Conservation (phyloP, 2,888 invertebrate species). For the Baccha elongata region DNA sequence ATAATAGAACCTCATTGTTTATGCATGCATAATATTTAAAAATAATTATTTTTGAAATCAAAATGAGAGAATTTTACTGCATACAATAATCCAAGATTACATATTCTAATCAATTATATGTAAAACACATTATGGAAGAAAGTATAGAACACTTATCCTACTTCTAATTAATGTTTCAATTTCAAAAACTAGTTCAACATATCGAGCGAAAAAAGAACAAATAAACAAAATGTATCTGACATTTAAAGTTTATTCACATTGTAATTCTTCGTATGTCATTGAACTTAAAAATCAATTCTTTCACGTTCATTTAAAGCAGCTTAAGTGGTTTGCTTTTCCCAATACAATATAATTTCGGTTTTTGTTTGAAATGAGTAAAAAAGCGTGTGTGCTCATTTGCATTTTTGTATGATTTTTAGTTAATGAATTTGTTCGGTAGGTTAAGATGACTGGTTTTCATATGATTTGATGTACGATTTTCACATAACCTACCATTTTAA, state of each 20-base stretch:
- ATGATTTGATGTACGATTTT: no score
- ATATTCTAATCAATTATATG: no score
- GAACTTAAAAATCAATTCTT: constrained; percentile 68
- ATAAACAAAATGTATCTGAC: constrained; percentile 39
- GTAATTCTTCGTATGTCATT: constrained; percentile 61
- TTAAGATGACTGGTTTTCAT: no score
- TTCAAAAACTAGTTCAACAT: constrained; percentile 39
- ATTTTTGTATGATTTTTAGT: no score
- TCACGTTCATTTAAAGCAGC: constrained; percentile 46
- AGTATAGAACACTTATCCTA: constrained; percentile 9
- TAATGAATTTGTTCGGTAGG: no score
- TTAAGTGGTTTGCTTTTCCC: constrained; percentile 42
- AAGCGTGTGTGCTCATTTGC: constrained; percentile 51
- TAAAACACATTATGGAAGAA: no score
- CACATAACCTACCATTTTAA: no score
- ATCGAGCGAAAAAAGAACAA: constrained; percentile 40
- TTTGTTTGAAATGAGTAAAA: constrained; percentile 43
- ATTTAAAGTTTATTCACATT: constrained; percentile 45
- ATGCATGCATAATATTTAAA: no score
- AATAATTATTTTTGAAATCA: no score
- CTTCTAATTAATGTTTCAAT: constrained; percentile 2
- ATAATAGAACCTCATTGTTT: no score
- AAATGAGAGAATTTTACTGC: no score
- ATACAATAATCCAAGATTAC: no score
- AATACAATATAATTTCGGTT: constrained; percentile 42